Evolutionary conservation across 2,113 vertebrate species (phyloP).

Genomic region (Loxodonta africana): DNA sequence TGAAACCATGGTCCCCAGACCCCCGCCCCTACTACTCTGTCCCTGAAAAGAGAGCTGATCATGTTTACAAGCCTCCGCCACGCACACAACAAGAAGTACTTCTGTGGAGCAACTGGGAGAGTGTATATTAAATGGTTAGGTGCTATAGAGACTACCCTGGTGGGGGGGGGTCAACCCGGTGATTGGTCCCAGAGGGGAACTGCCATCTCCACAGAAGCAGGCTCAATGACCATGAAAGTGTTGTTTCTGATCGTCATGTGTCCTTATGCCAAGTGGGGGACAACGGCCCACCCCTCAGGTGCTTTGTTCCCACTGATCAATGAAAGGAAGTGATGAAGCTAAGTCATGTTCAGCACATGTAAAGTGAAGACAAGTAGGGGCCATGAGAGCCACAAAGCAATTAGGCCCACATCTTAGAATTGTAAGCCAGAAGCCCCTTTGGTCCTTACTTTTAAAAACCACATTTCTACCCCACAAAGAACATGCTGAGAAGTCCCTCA

Average conservation of each 20-base stretch:
- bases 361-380: not conserved
- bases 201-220: slow-evolving; percentile 1
- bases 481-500: not conserved
- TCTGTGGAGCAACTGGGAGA: not conserved
- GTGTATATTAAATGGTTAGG: not conserved
- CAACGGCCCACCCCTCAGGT: not conserved
- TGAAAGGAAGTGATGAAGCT: not conserved
- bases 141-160: not conserved
- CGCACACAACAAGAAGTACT: not conserved
- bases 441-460: not conserved
- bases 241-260: not conserved
- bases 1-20: too few relatives aligned
- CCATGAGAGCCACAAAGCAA: not conserved
- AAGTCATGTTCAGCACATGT: not conserved
- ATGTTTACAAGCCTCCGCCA: not conserved
- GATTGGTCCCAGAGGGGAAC: not conserved
- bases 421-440: not conserved
- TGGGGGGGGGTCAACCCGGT: not conserved
- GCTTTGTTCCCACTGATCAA: not conserved
- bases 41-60: not conserved
- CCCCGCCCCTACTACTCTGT: too few relatives aligned
- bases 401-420: not conserved
- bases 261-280: not conserved
- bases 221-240: not conserved
- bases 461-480: not conserved